A percentile compares a stretch with the other conserved stretches of the same genome.
These are phyloP conservation scores for Eudyptes chrysolophus DNA, from an alignment of 2,113 vertebrate genomes.

Conservation along the genomic window DNA sequence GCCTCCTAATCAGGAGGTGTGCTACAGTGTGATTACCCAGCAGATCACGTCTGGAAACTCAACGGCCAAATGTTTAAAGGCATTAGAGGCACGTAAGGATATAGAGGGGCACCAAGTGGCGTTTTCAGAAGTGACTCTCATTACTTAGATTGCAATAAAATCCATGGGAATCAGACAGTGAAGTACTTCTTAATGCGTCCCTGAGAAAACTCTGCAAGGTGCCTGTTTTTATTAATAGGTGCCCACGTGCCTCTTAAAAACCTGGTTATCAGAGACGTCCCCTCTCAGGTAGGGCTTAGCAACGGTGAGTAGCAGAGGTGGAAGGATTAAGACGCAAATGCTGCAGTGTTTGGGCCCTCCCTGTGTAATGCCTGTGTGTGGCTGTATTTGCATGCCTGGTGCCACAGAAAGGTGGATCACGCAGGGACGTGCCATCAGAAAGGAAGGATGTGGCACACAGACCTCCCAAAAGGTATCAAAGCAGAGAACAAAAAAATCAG, in stretches of 20 bases:
- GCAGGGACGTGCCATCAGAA: rapidly evolving
- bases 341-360: neutral
- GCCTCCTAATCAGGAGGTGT: neutral
- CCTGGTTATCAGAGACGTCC: neutral
- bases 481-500: neutral
- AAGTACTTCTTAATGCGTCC: neutral
- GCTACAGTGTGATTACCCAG: neutral
- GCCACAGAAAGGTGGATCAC: neutral
- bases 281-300: rapidly evolving
- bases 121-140: neutral
- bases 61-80: conserved; percentile 8
- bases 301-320: neutral
- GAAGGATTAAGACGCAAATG: neutral
- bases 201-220: neutral
- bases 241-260: neutral
- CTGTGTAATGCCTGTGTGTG: neutral
- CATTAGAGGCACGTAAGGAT: neutral
- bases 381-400: neutral
- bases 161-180: neutral
- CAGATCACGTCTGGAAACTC: neutral
- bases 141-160: conserved; percentile 13
- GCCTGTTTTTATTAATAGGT: neutral
- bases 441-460: neutral
- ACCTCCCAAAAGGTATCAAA: neutral
- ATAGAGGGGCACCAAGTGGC: neutral